These are phyloP conservation scores for Epinotia bilunana DNA, from an alignment of 2,888 invertebrate genomes.

Conservation along the genomic window DNA sequence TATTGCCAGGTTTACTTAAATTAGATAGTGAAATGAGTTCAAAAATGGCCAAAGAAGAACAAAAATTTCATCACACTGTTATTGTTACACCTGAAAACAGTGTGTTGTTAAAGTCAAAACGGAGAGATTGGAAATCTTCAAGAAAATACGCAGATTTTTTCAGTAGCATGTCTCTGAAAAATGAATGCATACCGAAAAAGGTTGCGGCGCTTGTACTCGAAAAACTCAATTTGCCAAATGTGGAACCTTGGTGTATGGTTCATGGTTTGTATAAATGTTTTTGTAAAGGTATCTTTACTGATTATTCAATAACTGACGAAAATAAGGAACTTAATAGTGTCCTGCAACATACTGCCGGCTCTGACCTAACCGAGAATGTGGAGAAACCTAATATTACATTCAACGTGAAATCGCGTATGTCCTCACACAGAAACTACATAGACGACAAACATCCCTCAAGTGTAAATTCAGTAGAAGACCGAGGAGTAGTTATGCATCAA, in stretches of 20 bases:
- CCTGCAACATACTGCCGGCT: slow-evolving; percentile 12
- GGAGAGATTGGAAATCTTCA: slow-evolving; percentile 84
- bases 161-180: slow-evolving; percentile 62
- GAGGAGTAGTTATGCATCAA: background rate
- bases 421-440: slow-evolving; percentile 1
- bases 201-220: slow-evolving; percentile 57
- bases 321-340: slow-evolving; percentile 25
- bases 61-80: slow-evolving; percentile 89
- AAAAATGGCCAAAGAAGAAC: slow-evolving; percentile 87
- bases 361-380: slow-evolving; percentile 16
- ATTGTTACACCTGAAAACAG: slow-evolving; percentile 87
- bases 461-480: background rate
- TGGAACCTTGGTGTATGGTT: slow-evolving; percentile 87
- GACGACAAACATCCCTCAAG: background rate
- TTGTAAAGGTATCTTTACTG: slow-evolving; percentile 81
- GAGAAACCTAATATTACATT: slow-evolving; percentile 6
- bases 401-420: background rate
- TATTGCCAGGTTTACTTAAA: slow-evolving; percentile 67
- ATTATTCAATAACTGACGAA: slow-evolving; percentile 44
- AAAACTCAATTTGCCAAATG: slow-evolving; percentile 69
- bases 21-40: slow-evolving; percentile 80
- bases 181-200: slow-evolving; percentile 53
- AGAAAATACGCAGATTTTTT: slow-evolving; percentile 85
- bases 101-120: slow-evolving; percentile 85
- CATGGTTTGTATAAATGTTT: slow-evolving; percentile 87